These are phyloP conservation scores for Neogale vison DNA, from an alignment of 2,113 vertebrate species.

Conservation along the genomic window DNA sequence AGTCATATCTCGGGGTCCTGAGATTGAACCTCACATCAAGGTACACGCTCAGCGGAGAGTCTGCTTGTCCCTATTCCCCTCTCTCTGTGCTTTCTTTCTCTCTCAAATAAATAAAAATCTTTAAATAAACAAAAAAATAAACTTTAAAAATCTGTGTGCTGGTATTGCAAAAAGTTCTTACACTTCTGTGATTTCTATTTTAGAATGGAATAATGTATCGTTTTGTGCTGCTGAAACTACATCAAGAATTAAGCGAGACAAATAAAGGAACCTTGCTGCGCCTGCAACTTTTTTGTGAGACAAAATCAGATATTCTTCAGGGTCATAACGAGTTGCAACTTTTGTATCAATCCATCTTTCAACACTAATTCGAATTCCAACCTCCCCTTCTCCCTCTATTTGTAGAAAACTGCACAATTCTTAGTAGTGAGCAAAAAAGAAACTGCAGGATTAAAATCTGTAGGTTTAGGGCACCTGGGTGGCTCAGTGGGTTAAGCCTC, in stretches of 20 bases:
- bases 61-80: not conserved
- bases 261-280: not conserved
- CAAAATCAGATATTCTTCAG: conserved; percentile 44
- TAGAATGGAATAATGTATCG: not conserved
- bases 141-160: not conserved
- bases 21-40: too few species aligned
- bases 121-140: too few species aligned
- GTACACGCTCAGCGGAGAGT: not conserved
- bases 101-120: not conserved
- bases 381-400: not conserved
- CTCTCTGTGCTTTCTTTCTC: not conserved
- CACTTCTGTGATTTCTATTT: not conserved
- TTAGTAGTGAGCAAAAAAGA: not conserved
- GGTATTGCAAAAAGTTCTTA: not conserved
- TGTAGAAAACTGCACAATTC: conserved; percentile 1
- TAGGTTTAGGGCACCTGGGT: not conserved
- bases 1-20: too few species aligned
- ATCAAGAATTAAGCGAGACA: conserved; percentile 8
- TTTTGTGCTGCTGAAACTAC: not conserved
- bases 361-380: conserved; percentile 16
- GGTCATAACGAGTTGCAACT: not conserved
- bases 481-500: too few species aligned
- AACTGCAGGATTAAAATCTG: not conserved
- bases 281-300: not conserved
- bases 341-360: not conserved